phyloP scores from a whole-genome alignment of 2,797 vertebrate species.

The Gymnothorax javanicus region DNA sequence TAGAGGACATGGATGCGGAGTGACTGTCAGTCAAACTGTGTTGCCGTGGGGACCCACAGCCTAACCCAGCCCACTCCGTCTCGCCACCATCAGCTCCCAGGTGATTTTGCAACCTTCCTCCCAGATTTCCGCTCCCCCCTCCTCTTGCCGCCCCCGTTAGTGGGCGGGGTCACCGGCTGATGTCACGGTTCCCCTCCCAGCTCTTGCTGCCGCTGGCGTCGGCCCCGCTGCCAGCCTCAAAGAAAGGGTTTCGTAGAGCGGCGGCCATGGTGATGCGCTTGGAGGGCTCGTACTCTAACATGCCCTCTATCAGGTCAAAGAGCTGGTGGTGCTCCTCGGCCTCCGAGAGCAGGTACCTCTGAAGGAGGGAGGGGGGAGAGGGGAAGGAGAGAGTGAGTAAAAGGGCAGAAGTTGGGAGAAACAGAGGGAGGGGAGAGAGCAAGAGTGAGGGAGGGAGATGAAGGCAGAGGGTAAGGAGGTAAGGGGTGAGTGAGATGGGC shows the following conservation, averaged over 20 bases:
- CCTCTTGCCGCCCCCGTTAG: too few species aligned
- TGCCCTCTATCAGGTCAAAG: constrained; percentile 86
- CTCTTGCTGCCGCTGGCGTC: constrained; percentile 62
- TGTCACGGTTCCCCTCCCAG: constrained; percentile 87
- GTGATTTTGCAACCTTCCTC: background rate
- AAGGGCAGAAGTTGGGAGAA: constrained; percentile 33
- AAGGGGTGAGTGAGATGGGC: background rate
- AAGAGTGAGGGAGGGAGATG: background rate
- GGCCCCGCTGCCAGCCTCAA: constrained; percentile 45
- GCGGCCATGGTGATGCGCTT: constrained; percentile 81
- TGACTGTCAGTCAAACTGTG: background rate
- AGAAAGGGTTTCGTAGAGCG: constrained; percentile 85
- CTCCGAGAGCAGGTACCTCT: constrained; percentile 84
- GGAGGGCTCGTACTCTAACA: constrained; percentile 90
- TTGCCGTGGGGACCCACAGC: background rate
- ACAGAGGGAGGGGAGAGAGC: background rate
- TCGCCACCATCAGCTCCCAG: background rate
- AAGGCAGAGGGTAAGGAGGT: background rate
- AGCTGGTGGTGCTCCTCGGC: constrained; percentile 85
- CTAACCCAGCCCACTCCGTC: background rate
- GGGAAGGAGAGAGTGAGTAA: background rate
- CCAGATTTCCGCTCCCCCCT: background rate
- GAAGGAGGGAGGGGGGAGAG: background rate
- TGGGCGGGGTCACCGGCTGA: constrained; percentile 78
- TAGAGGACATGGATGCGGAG: background rate